These are phyloP conservation scores for Caenorhabditis panamensis DNA, from an alignment of 2,888 invertebrate genomes.

Conservation along the genomic window DNA sequence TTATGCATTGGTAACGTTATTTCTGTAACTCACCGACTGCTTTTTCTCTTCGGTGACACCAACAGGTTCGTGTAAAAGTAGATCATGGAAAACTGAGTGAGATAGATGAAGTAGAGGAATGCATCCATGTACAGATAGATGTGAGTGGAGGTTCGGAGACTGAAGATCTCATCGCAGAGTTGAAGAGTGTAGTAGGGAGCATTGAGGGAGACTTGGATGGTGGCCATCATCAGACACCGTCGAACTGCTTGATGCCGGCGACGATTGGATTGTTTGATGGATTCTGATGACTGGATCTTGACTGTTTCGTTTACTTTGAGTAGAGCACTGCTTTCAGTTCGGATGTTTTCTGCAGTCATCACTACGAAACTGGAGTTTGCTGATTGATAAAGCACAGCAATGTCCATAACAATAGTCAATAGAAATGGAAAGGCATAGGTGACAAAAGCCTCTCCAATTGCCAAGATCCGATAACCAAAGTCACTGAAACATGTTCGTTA, in stretches of 20 bases:
- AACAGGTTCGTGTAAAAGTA: constrained; percentile 68
- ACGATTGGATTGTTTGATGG: constrained; percentile 60
- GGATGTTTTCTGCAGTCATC: constrained; percentile 54
- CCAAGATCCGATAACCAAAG: constrained; percentile 71
- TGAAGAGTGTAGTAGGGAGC: constrained; percentile 76
- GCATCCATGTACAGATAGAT: constrained; percentile 74
- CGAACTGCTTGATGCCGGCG: constrained; percentile 73
- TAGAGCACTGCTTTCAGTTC: constrained; percentile 25
- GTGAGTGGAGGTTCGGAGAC: constrained; percentile 47
- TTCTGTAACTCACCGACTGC: constrained; percentile 33
- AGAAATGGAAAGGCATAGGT: constrained; percentile 76
- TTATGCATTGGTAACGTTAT: background rate
- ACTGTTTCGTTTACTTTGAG: constrained; percentile 54
- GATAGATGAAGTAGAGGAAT: constrained; percentile 73
- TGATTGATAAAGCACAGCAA: constrained; percentile 70
- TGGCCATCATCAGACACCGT: constrained; percentile 75
- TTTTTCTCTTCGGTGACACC: constrained; percentile 54
- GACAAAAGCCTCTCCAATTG: constrained; percentile 71
- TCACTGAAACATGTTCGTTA: constrained; percentile 57
- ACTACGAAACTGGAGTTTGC: constrained; percentile 59
- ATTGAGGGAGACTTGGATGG: constrained; percentile 74
- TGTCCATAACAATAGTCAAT: constrained; percentile 73
- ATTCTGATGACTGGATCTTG: constrained; percentile 66
- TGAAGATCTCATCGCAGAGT: constrained; percentile 72
- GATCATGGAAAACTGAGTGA: constrained; percentile 74